Evolutionary conservation across 2,113 vertebrate genomes (phyloP), one percentile per base, ranked within the genome.

Genomic region (Ammospiza nelsoni): DNA sequence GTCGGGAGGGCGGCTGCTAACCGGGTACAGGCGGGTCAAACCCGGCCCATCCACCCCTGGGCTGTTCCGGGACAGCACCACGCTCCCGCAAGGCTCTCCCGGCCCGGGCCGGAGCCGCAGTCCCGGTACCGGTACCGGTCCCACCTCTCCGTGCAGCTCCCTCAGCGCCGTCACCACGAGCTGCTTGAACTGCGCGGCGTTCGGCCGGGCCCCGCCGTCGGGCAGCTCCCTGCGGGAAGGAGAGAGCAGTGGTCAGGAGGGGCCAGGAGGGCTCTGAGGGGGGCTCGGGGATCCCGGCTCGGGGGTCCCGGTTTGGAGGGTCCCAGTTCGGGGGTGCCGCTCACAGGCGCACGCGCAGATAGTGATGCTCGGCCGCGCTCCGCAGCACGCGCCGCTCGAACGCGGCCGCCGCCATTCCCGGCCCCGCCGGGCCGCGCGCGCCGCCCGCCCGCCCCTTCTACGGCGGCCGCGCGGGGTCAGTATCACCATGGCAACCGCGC

Each of bases 121-220:
- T 5, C 41, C 39, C 29, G 24, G 5, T 21, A 2, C 49, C 48
- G 41, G 7, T 6, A 5, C 49, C 49, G 41, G 7, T 7, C 95
- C 58, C 97, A 99, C 99, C 98, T 99, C 99, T 91, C 99, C 99
- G 67, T 98, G 98, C 49, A 99, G 96, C 63, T 97, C 98, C 94
- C 96, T 98, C 81, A 99, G 97, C 28, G 98, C 98, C 5, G 97
- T 95, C 94, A 99, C 82, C 89, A 99, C 98, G 37, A 99, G 96
- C 33, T 98, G 98, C 92, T 99, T 99, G 89, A 99, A 98, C n/a
- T 99, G 98, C 7, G 98, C 98, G 5, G 91, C 98, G 72, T 72
- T 98, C 27, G 98, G 83, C 58, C 83, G 96, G 92, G 95, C 79
- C 3, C 85, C 97, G 29, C 90, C 94, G 71, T 98, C 98, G 39